Base-by-base conservation (phyloP, 1,140 invertebrate species). In the Euwallacea fornicatus region DNA sequence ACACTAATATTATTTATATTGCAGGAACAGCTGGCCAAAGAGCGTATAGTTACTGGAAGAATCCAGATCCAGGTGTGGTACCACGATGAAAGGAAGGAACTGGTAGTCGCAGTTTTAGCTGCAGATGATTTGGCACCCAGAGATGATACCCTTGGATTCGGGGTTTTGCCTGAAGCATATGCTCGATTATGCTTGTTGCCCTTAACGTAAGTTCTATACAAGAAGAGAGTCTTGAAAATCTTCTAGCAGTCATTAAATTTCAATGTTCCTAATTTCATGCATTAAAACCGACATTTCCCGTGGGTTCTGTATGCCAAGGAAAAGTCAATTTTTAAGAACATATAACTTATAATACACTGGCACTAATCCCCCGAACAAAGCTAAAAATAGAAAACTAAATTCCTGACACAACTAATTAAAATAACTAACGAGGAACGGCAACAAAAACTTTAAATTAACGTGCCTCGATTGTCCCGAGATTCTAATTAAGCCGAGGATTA, bases 51-150 rank as follows among this genome's bases (percentile, higher is more conserved):
- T 66, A 89, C 86, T 42, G 90, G 91, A 15, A 85, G 93, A 15
- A 87, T 94, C 16, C 93, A 94, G 82, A 87, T 95, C 71, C 92
- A 94, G 82, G 89, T 95, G 15, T 93, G 90, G 88, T 95, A 93
- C 81, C 90, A 94, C 76, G 86, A 88, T 16, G 92, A 94, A 75
- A 85, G 91, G 44, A 88, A 87, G 72, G 93, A 94, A 76, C 82
- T 94, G 70, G 90, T 94, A 1, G 90, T 94, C 7, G 91, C 92
- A 6, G 86, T 95, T 41, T 86, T 94, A 78, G 92, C 91, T 6
- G 93, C 89, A 7, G 92, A 94, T 76, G 92, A 94, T 81, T 84
- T 95, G 71, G 90, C 91, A 46, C 78, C 86, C 0, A 84, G 93
- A 46, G 91, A 93, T 76, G 91, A 93, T 73, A 87, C 87, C 33